Conservation (phyloP, 2,113 vertebrate genomes). For the Corvus moneduloides region DNA sequence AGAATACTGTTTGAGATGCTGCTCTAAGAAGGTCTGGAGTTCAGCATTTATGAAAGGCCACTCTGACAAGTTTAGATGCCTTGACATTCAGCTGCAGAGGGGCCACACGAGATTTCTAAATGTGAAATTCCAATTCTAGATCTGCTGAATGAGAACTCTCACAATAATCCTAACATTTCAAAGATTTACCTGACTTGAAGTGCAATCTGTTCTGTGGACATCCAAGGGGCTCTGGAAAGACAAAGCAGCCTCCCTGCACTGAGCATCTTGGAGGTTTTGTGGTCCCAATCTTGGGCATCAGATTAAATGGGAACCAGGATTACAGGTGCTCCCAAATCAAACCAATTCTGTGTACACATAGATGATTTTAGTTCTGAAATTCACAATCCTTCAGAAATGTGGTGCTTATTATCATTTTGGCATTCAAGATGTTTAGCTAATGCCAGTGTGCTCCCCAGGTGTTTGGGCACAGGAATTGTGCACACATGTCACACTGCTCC, state of each 20-base stretch:
- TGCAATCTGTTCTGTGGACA: background rate
- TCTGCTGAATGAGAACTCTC: background rate
- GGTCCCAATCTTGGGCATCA: background rate
- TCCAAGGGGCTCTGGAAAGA: background rate
- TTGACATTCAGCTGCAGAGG: background rate
- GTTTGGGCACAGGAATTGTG: rapidly evolving
- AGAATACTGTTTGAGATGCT: background rate
- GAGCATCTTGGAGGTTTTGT: background rate
- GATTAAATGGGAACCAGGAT: background rate
- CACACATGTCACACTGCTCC: rapidly evolving
- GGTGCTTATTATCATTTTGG: background rate
- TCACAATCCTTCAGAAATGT: background rate
- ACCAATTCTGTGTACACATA: background rate
- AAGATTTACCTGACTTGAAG: background rate
- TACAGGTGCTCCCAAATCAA: background rate
- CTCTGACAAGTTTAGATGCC: background rate
- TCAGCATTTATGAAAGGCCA: background rate
- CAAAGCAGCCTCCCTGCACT: background rate
- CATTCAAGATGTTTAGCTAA: background rate
- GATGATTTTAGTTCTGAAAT: background rate
- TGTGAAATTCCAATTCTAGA: background rate
- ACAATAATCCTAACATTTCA: background rate
- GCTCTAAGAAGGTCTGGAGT: background rate
- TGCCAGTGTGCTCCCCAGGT: background rate
- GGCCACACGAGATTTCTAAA: background rate